Base-by-base conservation (phyloP, 2,888 invertebrate genomes). In the Acanthococcus lagerstroemiae region DNA sequence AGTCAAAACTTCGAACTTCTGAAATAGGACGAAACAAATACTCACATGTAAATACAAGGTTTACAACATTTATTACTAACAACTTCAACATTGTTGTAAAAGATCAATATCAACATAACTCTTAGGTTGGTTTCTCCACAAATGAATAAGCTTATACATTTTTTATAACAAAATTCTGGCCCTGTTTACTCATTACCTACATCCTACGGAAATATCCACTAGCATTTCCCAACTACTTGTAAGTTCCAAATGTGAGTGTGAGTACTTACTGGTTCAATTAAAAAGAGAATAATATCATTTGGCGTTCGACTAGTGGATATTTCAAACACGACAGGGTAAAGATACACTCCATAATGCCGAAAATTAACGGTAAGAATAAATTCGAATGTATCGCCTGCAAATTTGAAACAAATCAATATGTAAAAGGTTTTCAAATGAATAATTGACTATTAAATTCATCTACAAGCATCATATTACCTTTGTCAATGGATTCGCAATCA, bases 1-100 rank as follows among this genome's bases (percentile, higher is more conserved):
- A 21, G 26, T 21, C 15, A 61, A 21, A n/a, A 48, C 61, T 15
- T 52, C 48, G 30, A 61, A 61, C 19, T 3, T 30, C 61, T 61
- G 17, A n/a, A 48, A 48, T 37, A 37, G 7, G 15, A 37, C 7
- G 15, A 15, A 6, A 37, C 7, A 37, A 37, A 9, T 9, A 9
- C 15, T 37, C 37, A 37, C 37, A n/a, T n/a, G n/a, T n/a, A n/a
- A n/a, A n/a, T n/a, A n/a, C n/a, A n/a, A n/a, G n/a, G n/a, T n/a
- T n/a, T n/a, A n/a, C n/a, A n/a, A n/a, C n/a, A n/a, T n/a, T 37
- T 37, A 9, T 37, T 37, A 37, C 15, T 37, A 9, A 9, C 7
- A 9, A 9, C 15, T 37, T 37, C 37, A 37, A 37, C 15, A 37
- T 37, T 9, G 6, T 9, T 37, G 37, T 37, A 37, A 9, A 37